These are phyloP conservation scores for Oreochromis aureus DNA, from an alignment of 2,113 vertebrate species.

Conservation along the genomic window DNA sequence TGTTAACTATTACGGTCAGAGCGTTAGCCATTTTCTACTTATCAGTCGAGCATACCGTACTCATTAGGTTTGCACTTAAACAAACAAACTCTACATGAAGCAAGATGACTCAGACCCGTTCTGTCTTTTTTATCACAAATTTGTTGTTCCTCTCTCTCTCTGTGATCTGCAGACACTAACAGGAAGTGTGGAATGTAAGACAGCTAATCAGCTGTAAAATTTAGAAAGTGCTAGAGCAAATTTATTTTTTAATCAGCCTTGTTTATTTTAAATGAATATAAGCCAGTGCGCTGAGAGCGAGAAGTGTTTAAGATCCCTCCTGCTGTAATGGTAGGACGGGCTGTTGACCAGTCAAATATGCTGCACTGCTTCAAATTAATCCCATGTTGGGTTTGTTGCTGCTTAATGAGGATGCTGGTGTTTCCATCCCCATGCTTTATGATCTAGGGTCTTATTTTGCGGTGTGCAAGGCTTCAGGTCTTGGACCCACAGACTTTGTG, in stretches of 20 bases:
- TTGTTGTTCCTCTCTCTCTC: neutral
- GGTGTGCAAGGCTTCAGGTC: neutral
- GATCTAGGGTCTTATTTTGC: neutral
- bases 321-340: neutral
- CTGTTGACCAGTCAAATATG: constrained; percentile 14
- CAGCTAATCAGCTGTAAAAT: constrained; percentile 2
- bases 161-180: neutral
- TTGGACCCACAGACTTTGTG: neutral
- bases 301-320: neutral
- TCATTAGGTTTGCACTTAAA: neutral
- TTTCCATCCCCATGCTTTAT: neutral
- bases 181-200: neutral
- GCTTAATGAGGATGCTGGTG: neutral
- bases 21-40: neutral
- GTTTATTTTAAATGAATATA: neutral
- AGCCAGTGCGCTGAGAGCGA: neutral
- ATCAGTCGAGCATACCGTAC: neutral
- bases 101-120: neutral
- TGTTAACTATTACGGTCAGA: neutral
- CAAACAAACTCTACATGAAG: neutral
- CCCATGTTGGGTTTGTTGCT: neutral
- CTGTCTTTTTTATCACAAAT: neutral
- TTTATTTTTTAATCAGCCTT: constrained; percentile 26
- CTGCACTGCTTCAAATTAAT: constrained; percentile 1
- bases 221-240: neutral